Evolutionary conservation across 2,797 vertebrate genomes (phyloP).

Genomic region (Liasis olivaceus): DNA sequence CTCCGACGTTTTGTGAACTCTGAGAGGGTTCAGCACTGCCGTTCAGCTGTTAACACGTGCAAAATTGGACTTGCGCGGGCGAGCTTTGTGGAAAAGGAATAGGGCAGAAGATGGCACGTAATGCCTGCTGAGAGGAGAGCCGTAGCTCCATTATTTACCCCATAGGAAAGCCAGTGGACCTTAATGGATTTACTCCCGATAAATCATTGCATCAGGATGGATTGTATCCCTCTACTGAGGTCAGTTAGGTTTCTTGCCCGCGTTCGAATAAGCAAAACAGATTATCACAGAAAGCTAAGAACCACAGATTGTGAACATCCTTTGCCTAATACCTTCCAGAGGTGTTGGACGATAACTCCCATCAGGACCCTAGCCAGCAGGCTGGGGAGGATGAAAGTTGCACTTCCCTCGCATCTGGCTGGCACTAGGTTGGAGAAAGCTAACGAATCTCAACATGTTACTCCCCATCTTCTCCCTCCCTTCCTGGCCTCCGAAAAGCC

Average conservation of each 20-base stretch:
- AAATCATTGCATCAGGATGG: not conserved
- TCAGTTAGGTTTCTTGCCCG: not conserved
- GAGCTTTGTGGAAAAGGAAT: not conserved
- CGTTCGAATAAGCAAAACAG: not conserved
- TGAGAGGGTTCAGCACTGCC: not conserved
- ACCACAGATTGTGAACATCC: not conserved
- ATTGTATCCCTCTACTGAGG: not conserved
- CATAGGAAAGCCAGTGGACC: not conserved
- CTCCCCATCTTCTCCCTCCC: not conserved
- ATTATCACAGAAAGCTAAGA: not conserved
- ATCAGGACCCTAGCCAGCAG: not conserved
- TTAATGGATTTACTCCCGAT: not conserved
- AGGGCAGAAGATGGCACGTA: not conserved
- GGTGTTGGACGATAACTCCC: not conserved
- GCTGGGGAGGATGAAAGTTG: not conserved
- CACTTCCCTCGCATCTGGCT: not conserved
- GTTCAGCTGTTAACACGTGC: not conserved
- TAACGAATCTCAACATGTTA: not conserved
- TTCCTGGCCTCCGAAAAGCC: constrained; percentile 3
- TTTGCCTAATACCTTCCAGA: not conserved
- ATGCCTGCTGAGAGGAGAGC: not conserved
- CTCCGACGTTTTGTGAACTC: not conserved
- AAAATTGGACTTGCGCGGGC: not conserved
- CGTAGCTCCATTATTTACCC: not conserved
- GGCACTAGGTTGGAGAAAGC: not conserved